These are phyloP conservation scores for Luperina testacea DNA, from an alignment of 2,888 invertebrate species.

Conservation along the genomic window DNA sequence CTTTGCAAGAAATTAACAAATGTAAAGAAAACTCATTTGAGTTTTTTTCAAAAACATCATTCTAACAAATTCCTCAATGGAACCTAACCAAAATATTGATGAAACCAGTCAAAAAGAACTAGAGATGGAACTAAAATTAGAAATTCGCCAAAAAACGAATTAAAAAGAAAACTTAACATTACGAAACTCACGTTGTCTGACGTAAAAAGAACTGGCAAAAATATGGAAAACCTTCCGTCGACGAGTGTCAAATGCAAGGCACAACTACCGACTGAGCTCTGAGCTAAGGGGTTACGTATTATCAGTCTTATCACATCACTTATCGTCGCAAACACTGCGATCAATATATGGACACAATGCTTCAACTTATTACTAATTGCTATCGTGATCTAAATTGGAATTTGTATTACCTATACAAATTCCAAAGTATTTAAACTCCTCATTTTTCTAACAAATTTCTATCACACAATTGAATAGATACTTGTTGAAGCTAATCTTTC, in stretches of 20 bases:
- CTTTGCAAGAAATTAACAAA: neutral
- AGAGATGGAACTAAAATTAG: slow-evolving; percentile 40
- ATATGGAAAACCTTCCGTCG: slow-evolving; percentile 6
- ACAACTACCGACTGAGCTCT: slow-evolving; percentile 45
- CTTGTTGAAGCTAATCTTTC: neutral
- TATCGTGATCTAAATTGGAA: slow-evolving; percentile 2
- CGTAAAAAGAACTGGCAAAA: slow-evolving; percentile 38
- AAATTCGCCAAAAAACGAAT: neutral
- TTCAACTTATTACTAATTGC: neutral
- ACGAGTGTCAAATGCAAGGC: slow-evolving; percentile 42
- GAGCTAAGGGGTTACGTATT: slow-evolving; percentile 67
- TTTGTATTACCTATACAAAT: neutral
- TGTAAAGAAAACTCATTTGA: neutral
- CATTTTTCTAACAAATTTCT: neutral
- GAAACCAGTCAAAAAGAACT: neutral
- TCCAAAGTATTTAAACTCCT: neutral
- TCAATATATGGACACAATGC: slow-evolving; percentile 44
- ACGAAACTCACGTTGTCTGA: slow-evolving; percentile 57
- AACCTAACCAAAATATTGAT: slow-evolving; percentile 3
- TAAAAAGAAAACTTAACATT: slow-evolving; percentile 47
- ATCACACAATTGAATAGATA: neutral
- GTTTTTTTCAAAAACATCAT: too few species aligned
- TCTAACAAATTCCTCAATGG: neutral
- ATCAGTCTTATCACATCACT: slow-evolving; percentile 73
- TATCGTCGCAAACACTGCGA: slow-evolving; percentile 57